These are phyloP conservation scores for Acrossocheilus wenchowensis DNA, from an alignment of 2,797 vertebrate genomes.

Conservation along the genomic window DNA sequence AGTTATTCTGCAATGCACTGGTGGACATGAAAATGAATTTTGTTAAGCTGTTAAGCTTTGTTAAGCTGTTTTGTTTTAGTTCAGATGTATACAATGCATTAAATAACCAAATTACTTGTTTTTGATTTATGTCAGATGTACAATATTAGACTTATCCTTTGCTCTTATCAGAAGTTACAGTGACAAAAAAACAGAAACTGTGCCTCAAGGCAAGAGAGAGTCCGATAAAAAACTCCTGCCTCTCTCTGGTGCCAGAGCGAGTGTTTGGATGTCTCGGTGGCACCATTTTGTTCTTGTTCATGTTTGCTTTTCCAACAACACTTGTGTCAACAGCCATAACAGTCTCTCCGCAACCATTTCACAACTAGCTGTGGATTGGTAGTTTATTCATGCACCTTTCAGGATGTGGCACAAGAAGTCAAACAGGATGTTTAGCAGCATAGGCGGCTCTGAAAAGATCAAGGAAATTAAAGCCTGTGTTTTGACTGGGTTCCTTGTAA, in stretches of 20 bases:
- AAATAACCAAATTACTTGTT: slow-evolving; percentile 23
- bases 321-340: slow-evolving; percentile 36
- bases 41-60: slow-evolving; percentile 56
- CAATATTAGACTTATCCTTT: slow-evolving; percentile 5
- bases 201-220: slow-evolving; percentile 51
- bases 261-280: slow-evolving; percentile 58
- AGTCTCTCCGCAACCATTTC: slow-evolving; percentile 23
- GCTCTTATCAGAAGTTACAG: slow-evolving; percentile 21
- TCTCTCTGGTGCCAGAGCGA: slow-evolving; percentile 62
- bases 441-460: background rate
- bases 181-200: slow-evolving; percentile 38
- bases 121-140: slow-evolving; percentile 4
- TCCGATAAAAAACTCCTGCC: slow-evolving; percentile 53
- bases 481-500: background rate
- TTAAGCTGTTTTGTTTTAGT: slow-evolving; percentile 46
- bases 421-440: slow-evolving; percentile 14
- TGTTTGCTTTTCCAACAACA: slow-evolving; percentile 66
- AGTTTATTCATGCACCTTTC: slow-evolving; percentile 13
- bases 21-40: slow-evolving; percentile 66
- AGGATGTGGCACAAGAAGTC: slow-evolving; percentile 15
- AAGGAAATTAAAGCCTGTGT: background rate
- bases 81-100: slow-evolving; percentile 48
- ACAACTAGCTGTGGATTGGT: background rate
- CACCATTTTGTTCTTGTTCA: slow-evolving; percentile 56
- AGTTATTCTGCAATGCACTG: slow-evolving; percentile 58